A percentile compares a stretch with the other conserved stretches of the same genome.
Evolutionary conservation across 2,113 vertebrate genomes (phyloP).

Genomic region (Chrysochloris asiatica): DNA sequence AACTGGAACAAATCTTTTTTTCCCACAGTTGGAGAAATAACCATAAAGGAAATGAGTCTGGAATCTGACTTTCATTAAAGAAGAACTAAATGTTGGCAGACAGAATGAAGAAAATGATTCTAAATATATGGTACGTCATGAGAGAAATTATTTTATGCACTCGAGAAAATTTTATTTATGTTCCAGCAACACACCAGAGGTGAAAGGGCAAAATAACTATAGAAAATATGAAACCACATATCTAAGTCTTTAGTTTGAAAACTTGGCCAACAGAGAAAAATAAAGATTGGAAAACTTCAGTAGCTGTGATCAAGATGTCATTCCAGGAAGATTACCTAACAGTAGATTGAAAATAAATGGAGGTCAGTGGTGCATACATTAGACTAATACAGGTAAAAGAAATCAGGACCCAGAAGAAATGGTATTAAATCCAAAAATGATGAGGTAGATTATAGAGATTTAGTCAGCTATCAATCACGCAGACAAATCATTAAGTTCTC

Average conservation of each 20-base stretch:
- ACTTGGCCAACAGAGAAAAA: not conserved
- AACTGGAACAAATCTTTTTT: slow-evolving; percentile 39
- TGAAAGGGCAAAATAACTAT: not conserved
- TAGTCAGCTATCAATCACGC: not conserved
- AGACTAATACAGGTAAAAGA: not conserved
- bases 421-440: not conserved
- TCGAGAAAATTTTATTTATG: not conserved
- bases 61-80: slow-evolving; percentile 8
- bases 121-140: slow-evolving; percentile 7
- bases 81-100: not conserved
- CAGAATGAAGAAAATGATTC: slow-evolving; percentile 26
- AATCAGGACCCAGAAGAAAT: not conserved
- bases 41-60: slow-evolving; percentile 31
- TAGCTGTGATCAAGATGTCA: not conserved
- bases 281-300: not conserved
- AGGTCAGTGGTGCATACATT: not conserved
- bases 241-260: not conserved
- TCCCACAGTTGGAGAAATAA: not conserved
- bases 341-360: not conserved
- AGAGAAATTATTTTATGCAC: slow-evolving; percentile 10
- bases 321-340: not conserved
- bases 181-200: not conserved
- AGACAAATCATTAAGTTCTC: not conserved
- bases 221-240: not conserved
- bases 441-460: not conserved